Evolutionary conservation across 2,113 vertebrate species (phyloP).

Genomic region (Channa maculata): DNA sequence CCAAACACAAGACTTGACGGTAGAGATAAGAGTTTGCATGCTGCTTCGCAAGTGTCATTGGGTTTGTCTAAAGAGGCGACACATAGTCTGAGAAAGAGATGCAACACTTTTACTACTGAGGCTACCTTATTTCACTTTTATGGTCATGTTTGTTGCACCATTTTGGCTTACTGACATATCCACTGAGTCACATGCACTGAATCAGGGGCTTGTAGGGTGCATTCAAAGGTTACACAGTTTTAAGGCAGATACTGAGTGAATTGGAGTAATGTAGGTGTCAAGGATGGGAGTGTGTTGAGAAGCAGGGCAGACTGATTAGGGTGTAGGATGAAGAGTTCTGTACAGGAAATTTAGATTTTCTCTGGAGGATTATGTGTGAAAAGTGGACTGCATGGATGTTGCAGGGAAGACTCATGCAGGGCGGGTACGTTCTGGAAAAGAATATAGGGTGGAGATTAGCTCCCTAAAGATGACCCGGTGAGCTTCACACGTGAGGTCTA

Average conservation of each 20-base stretch:
- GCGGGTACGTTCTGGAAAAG: constrained; percentile 22
- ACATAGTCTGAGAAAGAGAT: neutral
- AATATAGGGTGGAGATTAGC: constrained; percentile 3
- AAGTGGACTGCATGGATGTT: neutral
- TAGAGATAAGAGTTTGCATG: neutral
- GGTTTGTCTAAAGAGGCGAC: neutral
- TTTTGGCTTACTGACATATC: neutral
- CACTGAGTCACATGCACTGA: neutral
- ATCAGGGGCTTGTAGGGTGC: neutral
- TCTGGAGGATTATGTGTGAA: neutral
- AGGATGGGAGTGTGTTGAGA: neutral
- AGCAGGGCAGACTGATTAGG: neutral
- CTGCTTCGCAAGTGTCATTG: no score
- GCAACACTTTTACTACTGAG: neutral
- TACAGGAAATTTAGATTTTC: constrained; percentile 3
- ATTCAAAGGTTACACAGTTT: neutral
- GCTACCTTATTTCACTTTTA: no score
- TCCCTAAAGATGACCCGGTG: neutral
- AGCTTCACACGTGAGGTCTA: constrained; percentile 2
- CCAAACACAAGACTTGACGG: no score
- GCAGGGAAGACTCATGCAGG: constrained; percentile 3
- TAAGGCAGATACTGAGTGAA: neutral
- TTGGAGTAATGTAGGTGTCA: neutral
- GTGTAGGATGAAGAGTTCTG: neutral
- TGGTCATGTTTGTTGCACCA: neutral